These are phyloP conservation scores for Liodrosophila aerea DNA, from an alignment of 2,888 invertebrate species.

Conservation along the genomic window DNA sequence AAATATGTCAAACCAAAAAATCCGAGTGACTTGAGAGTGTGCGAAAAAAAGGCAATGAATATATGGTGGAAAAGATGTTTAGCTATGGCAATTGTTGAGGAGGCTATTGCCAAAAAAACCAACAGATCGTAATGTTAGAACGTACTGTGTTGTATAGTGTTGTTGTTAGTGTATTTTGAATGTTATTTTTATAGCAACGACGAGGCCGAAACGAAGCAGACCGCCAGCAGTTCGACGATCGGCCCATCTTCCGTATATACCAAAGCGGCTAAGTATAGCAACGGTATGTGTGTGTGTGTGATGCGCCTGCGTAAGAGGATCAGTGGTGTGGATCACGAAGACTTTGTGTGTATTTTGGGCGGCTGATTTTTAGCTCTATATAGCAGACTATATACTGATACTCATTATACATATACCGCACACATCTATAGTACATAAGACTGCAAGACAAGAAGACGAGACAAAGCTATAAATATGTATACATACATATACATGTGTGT, in stretches of 20 bases:
- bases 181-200: conserved; percentile 65
- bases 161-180: conserved; percentile 33
- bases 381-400: conserved; percentile 35
- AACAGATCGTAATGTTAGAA: conserved; percentile 59
- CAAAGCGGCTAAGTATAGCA: conserved; percentile 66
- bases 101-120: conserved; percentile 59
- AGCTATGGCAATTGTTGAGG: conserved; percentile 43
- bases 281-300: conserved; percentile 16
- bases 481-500: conserved; percentile 24
- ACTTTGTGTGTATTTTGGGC: conserved; percentile 58
- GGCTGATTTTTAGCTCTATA: conserved; percentile 49
- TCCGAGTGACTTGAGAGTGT: conserved; percentile 41
- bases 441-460: conserved; percentile 63
- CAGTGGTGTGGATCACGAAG: conserved; percentile 54
- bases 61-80: conserved; percentile 43
- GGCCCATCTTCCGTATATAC: conserved; percentile 52
- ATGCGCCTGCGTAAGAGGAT: conserved; percentile 68
- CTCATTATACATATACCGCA: conserved; percentile 21
- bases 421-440: conserved; percentile 20
- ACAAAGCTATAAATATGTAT: conserved; percentile 72
- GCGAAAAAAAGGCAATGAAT: conserved; percentile 28
- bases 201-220: conserved; percentile 30
- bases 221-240: conserved; percentile 61
- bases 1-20: conserved; percentile 69
- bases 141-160: conserved; percentile 29